Evolutionary conservation across 2,113 vertebrate genomes (phyloP).

Genomic region (Pipa parva): DNA sequence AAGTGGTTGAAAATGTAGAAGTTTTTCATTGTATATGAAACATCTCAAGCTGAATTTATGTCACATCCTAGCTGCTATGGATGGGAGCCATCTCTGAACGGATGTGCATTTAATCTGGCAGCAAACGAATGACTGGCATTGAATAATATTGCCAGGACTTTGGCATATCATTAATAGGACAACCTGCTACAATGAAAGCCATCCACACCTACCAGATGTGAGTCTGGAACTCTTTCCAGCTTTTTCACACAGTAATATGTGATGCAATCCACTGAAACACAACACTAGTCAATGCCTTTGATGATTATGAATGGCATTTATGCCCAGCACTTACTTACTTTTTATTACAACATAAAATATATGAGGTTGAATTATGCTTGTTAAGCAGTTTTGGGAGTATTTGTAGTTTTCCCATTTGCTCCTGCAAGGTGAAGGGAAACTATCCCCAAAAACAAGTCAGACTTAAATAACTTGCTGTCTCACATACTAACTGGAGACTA

Average conservation of each 20-base stretch:
- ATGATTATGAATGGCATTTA: constrained; percentile 28
- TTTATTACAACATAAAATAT: constrained; percentile 1
- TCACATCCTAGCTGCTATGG: constrained; percentile 52
- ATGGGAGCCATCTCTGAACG: constrained; percentile 57
- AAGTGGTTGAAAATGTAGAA: constrained; percentile 16
- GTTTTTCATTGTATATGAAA: constrained; percentile 20
- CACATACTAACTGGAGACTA: too few relatives aligned
- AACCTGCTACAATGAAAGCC: constrained; percentile 68
- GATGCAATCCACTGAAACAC: constrained; percentile 30
- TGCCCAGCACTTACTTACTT: constrained; percentile 3
- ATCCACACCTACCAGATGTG: constrained; percentile 75
- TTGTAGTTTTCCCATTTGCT: not conserved
- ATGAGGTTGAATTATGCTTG: not conserved
- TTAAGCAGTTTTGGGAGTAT: not conserved
- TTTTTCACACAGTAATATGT: constrained; percentile 64
- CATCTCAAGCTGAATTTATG: constrained; percentile 35
- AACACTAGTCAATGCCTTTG: constrained; percentile 16
- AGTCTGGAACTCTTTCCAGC: constrained; percentile 61
- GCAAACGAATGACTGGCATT: constrained; percentile 59
- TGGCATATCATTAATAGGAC: constrained; percentile 64
- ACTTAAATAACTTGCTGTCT: too few relatives aligned
- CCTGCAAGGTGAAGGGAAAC: not conserved
- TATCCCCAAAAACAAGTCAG: not conserved
- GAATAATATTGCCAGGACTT: constrained; percentile 58
- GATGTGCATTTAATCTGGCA: constrained; percentile 63